Conservation (phyloP, 2,888 invertebrate species). For the Blastobasis lacticolella region DNA sequence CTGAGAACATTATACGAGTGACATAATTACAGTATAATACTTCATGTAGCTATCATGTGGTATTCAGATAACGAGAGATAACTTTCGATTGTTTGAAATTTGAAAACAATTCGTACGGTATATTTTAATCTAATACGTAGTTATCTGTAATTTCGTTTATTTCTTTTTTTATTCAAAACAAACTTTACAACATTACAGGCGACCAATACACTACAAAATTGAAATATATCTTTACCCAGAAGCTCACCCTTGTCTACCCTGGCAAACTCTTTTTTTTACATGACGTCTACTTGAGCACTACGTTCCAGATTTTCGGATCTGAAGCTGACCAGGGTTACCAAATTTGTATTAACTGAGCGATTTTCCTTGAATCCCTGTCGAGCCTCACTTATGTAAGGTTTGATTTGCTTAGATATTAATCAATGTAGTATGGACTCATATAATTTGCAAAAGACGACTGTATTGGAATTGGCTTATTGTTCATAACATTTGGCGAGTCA, state of each 20-base stretch:
- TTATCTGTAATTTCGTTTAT: no score
- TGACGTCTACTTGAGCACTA: background rate
- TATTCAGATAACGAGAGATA: no score
- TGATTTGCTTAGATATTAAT: background rate
- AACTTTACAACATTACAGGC: no score
- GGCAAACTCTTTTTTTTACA: background rate
- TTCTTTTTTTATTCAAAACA: no score
- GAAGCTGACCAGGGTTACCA: background rate
- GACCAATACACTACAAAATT: no score
- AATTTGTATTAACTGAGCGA: background rate
- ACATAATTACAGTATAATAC: no score
- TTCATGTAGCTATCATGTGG: no score
- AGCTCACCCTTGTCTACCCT: background rate
- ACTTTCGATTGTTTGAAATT: no score
- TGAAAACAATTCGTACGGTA: no score
- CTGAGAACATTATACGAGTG: no score
- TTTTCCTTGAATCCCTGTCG: background rate
- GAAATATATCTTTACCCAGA: background rate
- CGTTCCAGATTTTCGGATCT: background rate
- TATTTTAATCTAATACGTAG: no score
- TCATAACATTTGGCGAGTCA: background rate
- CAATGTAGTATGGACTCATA: background rate
- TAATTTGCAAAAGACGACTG: background rate
- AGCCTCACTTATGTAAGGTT: background rate
- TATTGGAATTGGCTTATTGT: background rate